Evolutionary conservation across 2,888 invertebrate species (phyloP).

Genomic region (Hedya salicella): DNA sequence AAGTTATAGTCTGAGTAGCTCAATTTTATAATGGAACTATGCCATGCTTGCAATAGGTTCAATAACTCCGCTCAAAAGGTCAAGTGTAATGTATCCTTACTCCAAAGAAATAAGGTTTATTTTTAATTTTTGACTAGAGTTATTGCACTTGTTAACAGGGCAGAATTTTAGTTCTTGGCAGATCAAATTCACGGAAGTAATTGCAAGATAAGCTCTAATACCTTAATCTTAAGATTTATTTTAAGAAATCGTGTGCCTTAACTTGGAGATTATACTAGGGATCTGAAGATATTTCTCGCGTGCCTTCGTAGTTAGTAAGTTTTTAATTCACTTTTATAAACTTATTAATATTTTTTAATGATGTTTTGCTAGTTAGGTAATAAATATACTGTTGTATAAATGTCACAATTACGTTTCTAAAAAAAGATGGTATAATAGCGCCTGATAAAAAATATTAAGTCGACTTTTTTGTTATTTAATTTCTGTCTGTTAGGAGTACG

Average conservation of each 20-base stretch:
- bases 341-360: conserved; percentile 2
- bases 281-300: conserved; percentile 69
- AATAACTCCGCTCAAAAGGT: too few relatives aligned
- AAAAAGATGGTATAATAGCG: neutral
- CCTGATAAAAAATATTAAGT: neutral
- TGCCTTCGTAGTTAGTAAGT: conserved; percentile 65
- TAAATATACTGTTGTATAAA: conserved; percentile 26
- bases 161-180: conserved; percentile 4
- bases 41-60: too few relatives aligned
- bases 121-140: too few relatives aligned
- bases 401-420: conserved; percentile 35
- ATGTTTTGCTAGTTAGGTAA: conserved; percentile 11
- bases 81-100: too few relatives aligned
- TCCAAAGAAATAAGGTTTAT: too few relatives aligned
- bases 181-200: conserved; percentile 14
- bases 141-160: too few relatives aligned
- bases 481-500: too few relatives aligned
- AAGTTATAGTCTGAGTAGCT: conserved; percentile 21
- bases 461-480: neutral
- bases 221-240: conserved; percentile 31
- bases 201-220: conserved; percentile 38
- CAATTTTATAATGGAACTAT: too few relatives aligned
- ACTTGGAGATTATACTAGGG: conserved; percentile 68
- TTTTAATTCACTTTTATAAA: conserved; percentile 34
- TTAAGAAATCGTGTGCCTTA: conserved; percentile 71